Evolutionary conservation across 2,888 invertebrate genomes (phyloP), one percentile per base, ranked within the genome.

Genomic region (Theretra japonica): DNA sequence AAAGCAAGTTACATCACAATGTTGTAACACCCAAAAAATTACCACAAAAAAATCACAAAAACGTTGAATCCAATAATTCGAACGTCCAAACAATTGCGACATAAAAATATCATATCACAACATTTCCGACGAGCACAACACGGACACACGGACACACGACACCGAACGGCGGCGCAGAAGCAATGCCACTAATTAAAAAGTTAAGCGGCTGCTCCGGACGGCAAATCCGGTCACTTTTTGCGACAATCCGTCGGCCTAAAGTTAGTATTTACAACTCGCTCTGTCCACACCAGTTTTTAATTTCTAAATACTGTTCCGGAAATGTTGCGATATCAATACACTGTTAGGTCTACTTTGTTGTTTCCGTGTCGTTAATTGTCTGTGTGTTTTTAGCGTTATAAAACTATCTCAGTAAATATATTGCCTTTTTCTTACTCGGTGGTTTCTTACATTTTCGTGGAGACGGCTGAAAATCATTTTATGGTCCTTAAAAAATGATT

Each of bases 161-260:
- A n/a, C n/a, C 56, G 53, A 56, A 19, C 11, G 28, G 53, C 25
- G 19, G 53, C 68, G 17, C 72, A 70, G 65, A 58, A 70, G 41
- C 65, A 65, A 65, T 48, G 65, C 73, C 76, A 77, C 79, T 80
- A 80, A 80, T 80, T 80, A 79, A 79, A 80, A 80, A 79, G 78
- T 79, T 80, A 77, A 77, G 75, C 77, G 75, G 69, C 76, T 76
- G 76, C 65, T 65, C 74, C 74, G 74, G 79, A 78, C 78, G 76
- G 76, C 73, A 75, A 75, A 78, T 79, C 77, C 75, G 73, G 71
- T 71, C 71, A 75, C 72, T 75, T 76, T 77, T 75, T 73, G 65
- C 68, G 56, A 57, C 58, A 62, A 70, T 70, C 62, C 73, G 58
- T 48, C 70, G 41, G 73, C 76, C 72, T 70, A 77, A 77, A 79